phyloP scores from a whole-genome alignment of 2,113 vertebrate species.

The Rhinolophus ferrumequinum region DNA sequence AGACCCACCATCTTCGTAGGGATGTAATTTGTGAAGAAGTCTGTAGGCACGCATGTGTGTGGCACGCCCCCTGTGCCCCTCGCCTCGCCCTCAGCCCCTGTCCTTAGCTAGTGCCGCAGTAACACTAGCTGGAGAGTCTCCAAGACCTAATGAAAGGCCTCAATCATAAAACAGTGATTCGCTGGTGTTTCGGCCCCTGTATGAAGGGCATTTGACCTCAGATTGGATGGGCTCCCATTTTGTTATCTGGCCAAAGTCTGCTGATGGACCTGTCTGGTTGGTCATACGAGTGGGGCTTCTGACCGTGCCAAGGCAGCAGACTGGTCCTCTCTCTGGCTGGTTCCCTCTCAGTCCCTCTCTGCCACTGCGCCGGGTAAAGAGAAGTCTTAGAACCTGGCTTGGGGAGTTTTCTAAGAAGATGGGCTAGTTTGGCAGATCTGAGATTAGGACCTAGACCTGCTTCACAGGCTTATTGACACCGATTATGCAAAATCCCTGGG shows the following conservation, averaged over 20 bases:
- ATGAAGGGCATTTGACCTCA: not conserved
- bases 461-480: not conserved
- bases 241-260: not conserved
- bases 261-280: not conserved
- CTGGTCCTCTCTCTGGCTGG: not conserved
- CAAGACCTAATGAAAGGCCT: not conserved
- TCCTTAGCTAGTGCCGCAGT: not conserved
- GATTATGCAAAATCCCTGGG: not conserved
- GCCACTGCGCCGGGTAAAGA: not conserved
- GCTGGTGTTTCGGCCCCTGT: not conserved
- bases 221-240: not conserved
- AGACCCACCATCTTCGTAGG: too few relatives aligned
- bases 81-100: not conserved
- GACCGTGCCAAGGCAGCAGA: not conserved
- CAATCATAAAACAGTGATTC: too few relatives aligned
- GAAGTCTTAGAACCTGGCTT: not conserved
- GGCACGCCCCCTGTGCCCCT: not conserved
- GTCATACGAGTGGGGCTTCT: not conserved
- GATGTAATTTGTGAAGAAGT: not conserved
- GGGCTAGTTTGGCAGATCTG: not conserved
- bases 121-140: not conserved
- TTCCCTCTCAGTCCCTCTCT: not conserved
- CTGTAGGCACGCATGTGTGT: fast-evolving
- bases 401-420: not conserved
- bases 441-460: not conserved